These are phyloP conservation scores for Ophion obscuratus DNA, from an alignment of 2,888 invertebrate species.

Conservation along the genomic window DNA sequence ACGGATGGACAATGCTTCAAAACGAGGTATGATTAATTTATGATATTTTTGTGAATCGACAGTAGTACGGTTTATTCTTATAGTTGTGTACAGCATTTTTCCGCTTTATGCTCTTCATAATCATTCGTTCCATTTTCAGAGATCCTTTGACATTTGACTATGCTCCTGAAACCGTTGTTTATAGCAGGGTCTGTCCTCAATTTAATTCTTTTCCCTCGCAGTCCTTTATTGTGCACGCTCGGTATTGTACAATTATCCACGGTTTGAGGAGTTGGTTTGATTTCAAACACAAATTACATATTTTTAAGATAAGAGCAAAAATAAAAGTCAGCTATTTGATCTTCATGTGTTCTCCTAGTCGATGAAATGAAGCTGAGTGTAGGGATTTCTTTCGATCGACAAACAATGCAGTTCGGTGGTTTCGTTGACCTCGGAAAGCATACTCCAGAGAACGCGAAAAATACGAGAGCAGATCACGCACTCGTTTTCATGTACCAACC, in stretches of 20 bases:
- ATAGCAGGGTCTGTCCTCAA: not conserved
- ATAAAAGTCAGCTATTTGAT: not conserved
- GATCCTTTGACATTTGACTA: too few species aligned
- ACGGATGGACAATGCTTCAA: not conserved
- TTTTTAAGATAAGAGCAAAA: not conserved
- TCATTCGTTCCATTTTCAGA: too few species aligned
- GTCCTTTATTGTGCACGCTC: too few species aligned
- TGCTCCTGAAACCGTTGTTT: not conserved
- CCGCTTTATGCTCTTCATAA: not conserved
- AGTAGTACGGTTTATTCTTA: not conserved
- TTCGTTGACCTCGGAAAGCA: not conserved
- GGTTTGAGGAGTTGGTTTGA: not conserved
- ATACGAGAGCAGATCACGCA: too few species aligned
- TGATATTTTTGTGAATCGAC: not conserved
- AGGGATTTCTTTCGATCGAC: slow-evolving; percentile 61
- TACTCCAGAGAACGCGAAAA: not conserved
- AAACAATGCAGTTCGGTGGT: not conserved
- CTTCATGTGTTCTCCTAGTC: slow-evolving; percentile 60
- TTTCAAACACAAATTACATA: not conserved
- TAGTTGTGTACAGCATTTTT: not conserved
- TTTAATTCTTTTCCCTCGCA: too few species aligned
- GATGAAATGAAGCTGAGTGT: slow-evolving; percentile 70
- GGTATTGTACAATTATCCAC: not conserved
- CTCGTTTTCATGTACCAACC: slow-evolving; percentile 41
- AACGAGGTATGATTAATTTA: not conserved